phyloP scores from a whole-genome alignment of 2,113 vertebrate species.

The Scartelaos histophorus region DNA sequence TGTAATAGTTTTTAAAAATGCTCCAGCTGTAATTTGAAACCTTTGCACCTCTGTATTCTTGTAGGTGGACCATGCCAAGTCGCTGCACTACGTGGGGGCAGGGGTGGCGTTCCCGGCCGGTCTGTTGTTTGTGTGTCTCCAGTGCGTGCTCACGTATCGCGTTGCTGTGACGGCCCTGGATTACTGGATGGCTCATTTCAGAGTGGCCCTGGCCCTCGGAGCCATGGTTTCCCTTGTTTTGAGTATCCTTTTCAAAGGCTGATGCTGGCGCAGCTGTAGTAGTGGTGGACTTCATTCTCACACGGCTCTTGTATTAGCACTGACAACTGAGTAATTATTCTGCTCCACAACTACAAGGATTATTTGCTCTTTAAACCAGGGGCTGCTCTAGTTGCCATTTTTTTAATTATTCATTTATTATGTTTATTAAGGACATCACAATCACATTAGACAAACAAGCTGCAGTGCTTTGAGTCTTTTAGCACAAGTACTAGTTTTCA shows the following conservation, averaged over 20 bases:
- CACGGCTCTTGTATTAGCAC: background rate
- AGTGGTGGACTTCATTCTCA: background rate
- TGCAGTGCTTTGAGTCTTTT: too few relatives aligned
- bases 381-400: too few relatives aligned
- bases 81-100: slow-evolving; percentile 88
- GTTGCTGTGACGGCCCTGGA: slow-evolving; percentile 83
- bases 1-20: too few relatives aligned
- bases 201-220: slow-evolving; percentile 80
- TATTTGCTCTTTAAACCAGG: background rate
- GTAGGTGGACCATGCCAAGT: slow-evolving; percentile 90
- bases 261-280: background rate
- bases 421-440: too few relatives aligned
- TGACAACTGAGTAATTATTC: background rate
- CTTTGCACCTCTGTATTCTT: background rate
- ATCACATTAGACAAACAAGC: too few relatives aligned
- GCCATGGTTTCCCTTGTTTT: slow-evolving; percentile 86
- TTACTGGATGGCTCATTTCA: slow-evolving; percentile 87
- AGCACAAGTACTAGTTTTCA: too few relatives aligned
- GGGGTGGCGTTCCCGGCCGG: slow-evolving; percentile 87
- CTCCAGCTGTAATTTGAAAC: too few relatives aligned
- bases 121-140: slow-evolving; percentile 87
- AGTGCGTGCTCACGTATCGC: slow-evolving; percentile 88
- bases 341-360: background rate
- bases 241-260: slow-evolving; percentile 82
- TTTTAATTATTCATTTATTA: too few relatives aligned